Evolutionary conservation across 2,113 vertebrate species (phyloP).

Genomic region (Oriolus oriolus): DNA sequence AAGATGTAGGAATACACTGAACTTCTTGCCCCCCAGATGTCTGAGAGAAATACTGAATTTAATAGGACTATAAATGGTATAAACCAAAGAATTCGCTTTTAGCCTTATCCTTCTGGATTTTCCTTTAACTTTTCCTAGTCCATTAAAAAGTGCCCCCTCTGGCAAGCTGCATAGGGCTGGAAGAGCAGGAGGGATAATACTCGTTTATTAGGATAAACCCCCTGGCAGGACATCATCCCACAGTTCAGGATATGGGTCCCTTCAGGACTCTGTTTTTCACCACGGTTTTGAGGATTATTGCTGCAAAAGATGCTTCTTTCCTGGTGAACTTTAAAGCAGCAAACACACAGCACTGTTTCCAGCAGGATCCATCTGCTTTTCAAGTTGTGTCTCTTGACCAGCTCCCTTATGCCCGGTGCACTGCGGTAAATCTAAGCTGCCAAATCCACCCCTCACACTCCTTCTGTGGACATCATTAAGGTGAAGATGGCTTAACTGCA

Average conservation of each 20-base stretch:
- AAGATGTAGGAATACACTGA: conserved; percentile 30
- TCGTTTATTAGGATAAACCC: conserved; percentile 1
- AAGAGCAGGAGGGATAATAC: conserved; percentile 5
- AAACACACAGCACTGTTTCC: background rate
- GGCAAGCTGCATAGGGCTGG: conserved; percentile 2
- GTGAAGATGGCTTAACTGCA: background rate
- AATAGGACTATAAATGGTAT: conserved; percentile 59
- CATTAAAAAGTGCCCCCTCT: conserved; percentile 55
- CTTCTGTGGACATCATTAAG: background rate
- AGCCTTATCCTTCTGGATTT: conserved; percentile 42
- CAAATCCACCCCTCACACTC: background rate
- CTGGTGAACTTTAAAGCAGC: conserved; percentile 15
- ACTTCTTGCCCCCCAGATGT: conserved; percentile 36
- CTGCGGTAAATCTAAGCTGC: background rate
- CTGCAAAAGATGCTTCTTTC: background rate
- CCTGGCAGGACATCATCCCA: background rate
- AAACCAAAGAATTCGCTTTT: conserved; percentile 35
- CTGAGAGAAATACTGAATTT: conserved; percentile 48
- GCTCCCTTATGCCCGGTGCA: rapidly evolving
- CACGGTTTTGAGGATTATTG: background rate
- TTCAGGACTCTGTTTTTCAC: background rate
- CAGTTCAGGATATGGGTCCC: background rate
- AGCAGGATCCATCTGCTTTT: background rate
- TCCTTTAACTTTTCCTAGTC: conserved; percentile 34
- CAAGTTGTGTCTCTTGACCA: background rate